Conservation (phyloP, 2,888 invertebrate genomes). For the Platycheirus rosarum region DNA sequence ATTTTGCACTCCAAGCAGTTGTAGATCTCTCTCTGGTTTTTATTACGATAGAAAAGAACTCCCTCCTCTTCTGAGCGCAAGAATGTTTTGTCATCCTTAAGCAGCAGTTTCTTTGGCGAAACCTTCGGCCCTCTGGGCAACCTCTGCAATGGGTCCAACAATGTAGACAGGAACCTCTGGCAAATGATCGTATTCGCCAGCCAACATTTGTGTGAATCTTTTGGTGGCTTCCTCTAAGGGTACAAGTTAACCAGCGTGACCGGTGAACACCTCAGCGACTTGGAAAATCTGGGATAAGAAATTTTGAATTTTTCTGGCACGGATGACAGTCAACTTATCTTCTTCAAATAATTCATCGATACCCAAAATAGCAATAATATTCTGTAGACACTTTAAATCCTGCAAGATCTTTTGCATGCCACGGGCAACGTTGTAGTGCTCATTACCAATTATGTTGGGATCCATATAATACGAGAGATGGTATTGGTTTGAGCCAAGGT, state of each 20-base stretch:
- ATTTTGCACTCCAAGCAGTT: too few relatives aligned
- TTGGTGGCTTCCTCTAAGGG: conserved; percentile 93
- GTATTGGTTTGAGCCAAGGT: conserved; percentile 98
- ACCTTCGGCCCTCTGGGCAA: conserved; percentile 90
- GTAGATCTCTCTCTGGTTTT: too few relatives aligned
- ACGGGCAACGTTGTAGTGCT: conserved; percentile 95
- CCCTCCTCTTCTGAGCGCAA: conserved; percentile 58
- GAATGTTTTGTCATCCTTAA: conserved; percentile 69
- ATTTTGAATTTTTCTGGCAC: conserved; percentile 96
- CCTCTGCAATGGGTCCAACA: conserved; percentile 97
- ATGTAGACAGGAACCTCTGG: conserved; percentile 98
- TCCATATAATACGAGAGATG: conserved; percentile 97
- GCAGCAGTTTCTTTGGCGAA: conserved; percentile 79
- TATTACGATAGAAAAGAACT: conserved; percentile 62
- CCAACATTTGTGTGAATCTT: conserved; percentile 93
- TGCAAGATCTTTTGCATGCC: conserved; percentile 96
- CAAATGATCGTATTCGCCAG: conserved; percentile 93
- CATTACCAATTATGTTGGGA: conserved; percentile 93
- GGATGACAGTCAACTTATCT: conserved; percentile 95
- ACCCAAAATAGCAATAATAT: conserved; percentile 97
- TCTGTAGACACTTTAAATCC: conserved; percentile 89
- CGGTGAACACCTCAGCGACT: conserved; percentile 97
- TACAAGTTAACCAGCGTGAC: conserved; percentile 94
- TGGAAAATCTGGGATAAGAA: conserved; percentile 97
- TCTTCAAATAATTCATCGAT: conserved; percentile 97